Percentiles rank a stretch among this genome's conserved stretches.
phyloP scores from a whole-genome alignment of 1,140 invertebrate genomes.

The Drosophila santomea region DNA sequence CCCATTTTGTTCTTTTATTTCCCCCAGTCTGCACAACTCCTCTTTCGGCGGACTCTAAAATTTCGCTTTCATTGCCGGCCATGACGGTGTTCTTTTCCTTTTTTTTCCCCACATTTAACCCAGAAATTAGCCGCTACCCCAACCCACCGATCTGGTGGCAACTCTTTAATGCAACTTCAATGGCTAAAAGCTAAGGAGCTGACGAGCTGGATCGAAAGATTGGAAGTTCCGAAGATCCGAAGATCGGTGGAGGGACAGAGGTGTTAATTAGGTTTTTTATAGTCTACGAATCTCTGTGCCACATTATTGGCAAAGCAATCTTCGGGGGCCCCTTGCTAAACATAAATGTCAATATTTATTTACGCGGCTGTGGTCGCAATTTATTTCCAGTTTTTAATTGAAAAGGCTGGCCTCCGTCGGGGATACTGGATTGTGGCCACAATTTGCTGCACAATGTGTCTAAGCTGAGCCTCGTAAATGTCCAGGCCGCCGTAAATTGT shows the following conservation, averaged over 20 bases:
- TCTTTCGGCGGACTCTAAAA: slow-evolving; percentile 33
- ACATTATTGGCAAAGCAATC: slow-evolving; percentile 54
- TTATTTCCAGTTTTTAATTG: slow-evolving; percentile 62
- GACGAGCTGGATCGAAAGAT: not conserved
- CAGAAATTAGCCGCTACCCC: slow-evolving; percentile 67
- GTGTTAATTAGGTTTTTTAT: slow-evolving; percentile 78
- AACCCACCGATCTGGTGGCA: slow-evolving; percentile 19
- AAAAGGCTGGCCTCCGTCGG: slow-evolving; percentile 46
- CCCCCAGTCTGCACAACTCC: not conserved
- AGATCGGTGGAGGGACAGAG: slow-evolving; percentile 22
- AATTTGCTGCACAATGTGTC: slow-evolving; percentile 58
- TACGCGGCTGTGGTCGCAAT: slow-evolving; percentile 53
- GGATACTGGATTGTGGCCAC: slow-evolving; percentile 35
- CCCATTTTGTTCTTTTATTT: slow-evolving; percentile 12
- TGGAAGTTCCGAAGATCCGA: not conserved
- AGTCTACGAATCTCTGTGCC: slow-evolving; percentile 38
- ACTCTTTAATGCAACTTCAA: slow-evolving; percentile 63
- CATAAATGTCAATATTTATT: slow-evolving; percentile 77
- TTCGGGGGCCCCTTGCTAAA: slow-evolving; percentile 35
- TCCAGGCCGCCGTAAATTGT: slow-evolving; percentile 60
- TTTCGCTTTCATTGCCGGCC: slow-evolving; percentile 76
- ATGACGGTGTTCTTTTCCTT: slow-evolving; percentile 64
- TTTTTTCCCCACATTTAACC: slow-evolving; percentile 68
- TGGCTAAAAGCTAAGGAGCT: slow-evolving; percentile 14
- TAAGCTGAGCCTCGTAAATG: slow-evolving; percentile 65